Evolutionary conservation across 2,888 invertebrate genomes (phyloP).

Genomic region (Caenorhabditis sp.): DNA sequence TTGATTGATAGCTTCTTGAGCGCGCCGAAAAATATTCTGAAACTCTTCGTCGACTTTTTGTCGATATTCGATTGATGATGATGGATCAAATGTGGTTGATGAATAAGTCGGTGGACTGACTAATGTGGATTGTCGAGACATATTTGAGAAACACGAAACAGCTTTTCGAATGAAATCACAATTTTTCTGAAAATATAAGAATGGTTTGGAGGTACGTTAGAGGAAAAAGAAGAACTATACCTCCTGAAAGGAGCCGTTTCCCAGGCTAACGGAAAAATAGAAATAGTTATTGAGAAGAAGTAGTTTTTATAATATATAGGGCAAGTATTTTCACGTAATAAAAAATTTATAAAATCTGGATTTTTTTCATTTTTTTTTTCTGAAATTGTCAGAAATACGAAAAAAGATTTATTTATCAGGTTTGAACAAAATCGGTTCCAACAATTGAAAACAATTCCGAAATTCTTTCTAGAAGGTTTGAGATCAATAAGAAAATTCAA

Average conservation of each 20-base stretch:
- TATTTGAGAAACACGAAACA: background rate
- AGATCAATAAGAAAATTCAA: no score
- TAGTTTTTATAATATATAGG: no score
- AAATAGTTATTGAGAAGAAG: no score
- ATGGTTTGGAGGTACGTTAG: background rate
- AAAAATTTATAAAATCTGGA: no score
- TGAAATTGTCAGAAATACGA: no score
- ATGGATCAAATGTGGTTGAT: background rate
- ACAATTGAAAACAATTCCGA: no score
- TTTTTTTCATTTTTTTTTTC: no score
- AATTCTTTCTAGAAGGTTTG: no score
- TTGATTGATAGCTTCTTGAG: slow-evolving; percentile 57
- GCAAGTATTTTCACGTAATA: no score
- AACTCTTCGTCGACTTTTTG: slow-evolving; percentile 46
- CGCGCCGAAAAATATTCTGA: slow-evolving; percentile 41
- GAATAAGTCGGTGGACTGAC: slow-evolving; percentile 1
- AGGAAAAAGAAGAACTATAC: background rate
- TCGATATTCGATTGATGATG: background rate
- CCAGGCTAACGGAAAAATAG: background rate
- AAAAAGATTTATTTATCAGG: no score
- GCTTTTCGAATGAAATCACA: background rate
- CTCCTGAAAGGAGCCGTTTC: background rate
- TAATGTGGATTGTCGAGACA: background rate
- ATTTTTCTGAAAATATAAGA: background rate
- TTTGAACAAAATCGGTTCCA: no score